phyloP scores from a whole-genome alignment of 2,797 vertebrate species.

The Dermochelys coriacea region DNA sequence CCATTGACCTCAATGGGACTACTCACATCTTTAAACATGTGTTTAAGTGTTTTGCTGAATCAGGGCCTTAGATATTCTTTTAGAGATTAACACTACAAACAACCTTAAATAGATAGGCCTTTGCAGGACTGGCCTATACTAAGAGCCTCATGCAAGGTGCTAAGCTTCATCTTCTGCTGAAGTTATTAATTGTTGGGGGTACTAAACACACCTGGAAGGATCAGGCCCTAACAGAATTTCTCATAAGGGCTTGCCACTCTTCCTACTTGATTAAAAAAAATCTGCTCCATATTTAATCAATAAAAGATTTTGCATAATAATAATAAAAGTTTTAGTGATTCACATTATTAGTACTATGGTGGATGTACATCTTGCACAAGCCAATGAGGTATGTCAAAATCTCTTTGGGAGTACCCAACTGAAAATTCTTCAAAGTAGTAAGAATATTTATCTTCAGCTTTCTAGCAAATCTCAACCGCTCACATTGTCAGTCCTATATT shows the following conservation, averaged over 20 bases:
- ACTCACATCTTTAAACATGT: background rate
- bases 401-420: background rate
- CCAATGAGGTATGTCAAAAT: background rate
- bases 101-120: background rate
- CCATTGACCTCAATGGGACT: background rate
- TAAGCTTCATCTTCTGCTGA: background rate
- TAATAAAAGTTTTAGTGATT: conserved; percentile 7
- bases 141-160: background rate
- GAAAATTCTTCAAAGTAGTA: background rate
- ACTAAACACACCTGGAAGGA: accelerated
- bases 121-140: too few relatives aligned
- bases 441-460: background rate
- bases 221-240: background rate
- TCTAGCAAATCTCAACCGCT: conserved; percentile 7
- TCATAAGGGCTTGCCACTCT: background rate
- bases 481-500: background rate
- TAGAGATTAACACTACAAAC: background rate
- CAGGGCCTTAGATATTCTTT: conserved; percentile 25
- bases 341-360: background rate
- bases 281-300: conserved; percentile 18
- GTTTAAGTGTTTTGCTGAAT: background rate
- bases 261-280: background rate
- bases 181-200: background rate
- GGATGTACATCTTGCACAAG: background rate
- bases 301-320: background rate